These are phyloP conservation scores for Plecotus auritus DNA, from an alignment of 2,113 vertebrate species.

Conservation along the genomic window DNA sequence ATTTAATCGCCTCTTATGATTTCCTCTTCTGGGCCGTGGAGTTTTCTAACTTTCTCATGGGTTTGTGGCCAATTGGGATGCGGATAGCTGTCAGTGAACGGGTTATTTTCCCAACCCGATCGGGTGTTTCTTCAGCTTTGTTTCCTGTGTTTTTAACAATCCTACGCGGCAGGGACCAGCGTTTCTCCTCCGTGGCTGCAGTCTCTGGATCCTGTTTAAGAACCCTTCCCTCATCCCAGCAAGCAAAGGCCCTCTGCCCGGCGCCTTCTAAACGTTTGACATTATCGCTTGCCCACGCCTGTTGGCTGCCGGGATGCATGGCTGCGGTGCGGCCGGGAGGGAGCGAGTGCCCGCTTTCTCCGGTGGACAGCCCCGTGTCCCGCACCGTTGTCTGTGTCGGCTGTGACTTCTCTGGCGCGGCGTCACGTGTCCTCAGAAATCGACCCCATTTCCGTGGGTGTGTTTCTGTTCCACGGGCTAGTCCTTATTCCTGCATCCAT, in stretches of 20 bases:
- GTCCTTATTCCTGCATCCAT: not conserved
- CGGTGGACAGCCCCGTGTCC: too few relatives aligned
- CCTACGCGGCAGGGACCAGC: not conserved
- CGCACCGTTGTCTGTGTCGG: too few relatives aligned
- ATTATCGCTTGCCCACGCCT: not conserved
- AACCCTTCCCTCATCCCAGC: not conserved
- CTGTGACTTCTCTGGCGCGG: not conserved
- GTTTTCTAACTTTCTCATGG: not conserved
- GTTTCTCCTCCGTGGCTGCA: not conserved
- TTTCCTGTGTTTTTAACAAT: not conserved
- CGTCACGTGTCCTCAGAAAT: not conserved
- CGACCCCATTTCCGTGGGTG: not conserved
- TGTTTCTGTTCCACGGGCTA: not conserved
- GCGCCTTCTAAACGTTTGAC: not conserved
- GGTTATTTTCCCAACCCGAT: not conserved
- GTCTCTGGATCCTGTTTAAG: not conserved
- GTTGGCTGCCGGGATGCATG: not conserved
- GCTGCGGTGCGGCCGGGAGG: not conserved
- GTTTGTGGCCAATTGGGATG: not conserved
- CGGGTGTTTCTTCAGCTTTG: not conserved
- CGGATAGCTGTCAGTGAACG: not conserved
- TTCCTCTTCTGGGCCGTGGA: not conserved
- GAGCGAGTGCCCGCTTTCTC: not conserved
- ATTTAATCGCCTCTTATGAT: rapidly evolving
- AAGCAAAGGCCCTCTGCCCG: not conserved